phyloP scores from a whole-genome alignment of 1,140 invertebrate genomes.

The Episyrphus balteatus region DNA sequence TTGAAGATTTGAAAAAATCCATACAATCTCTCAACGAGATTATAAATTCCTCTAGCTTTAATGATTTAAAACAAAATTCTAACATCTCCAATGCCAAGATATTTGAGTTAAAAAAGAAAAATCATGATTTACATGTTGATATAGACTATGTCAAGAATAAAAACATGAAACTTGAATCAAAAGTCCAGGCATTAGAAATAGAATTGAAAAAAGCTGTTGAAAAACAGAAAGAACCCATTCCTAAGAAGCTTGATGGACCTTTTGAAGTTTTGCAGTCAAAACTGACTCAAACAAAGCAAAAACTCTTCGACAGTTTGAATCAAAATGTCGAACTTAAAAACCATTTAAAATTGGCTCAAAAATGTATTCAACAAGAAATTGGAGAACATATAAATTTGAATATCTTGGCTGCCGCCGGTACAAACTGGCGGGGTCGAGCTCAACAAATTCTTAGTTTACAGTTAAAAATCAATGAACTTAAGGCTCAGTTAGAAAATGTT shows the following conservation, averaged over 20 bases:
- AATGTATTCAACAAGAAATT: conserved; percentile 53
- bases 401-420: conserved; percentile 33
- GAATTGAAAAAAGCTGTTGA: conserved; percentile 28
- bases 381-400: conserved; percentile 45
- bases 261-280: conserved; percentile 48
- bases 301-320: conserved; percentile 55
- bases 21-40: conserved; percentile 41
- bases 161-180: conserved; percentile 28
- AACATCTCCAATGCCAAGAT: conserved; percentile 43
- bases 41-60: conserved; percentile 37
- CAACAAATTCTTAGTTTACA: conserved; percentile 56
- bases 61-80: conserved; percentile 41
- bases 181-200: conserved; percentile 37
- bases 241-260: conserved; percentile 5
- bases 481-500: conserved; percentile 42
- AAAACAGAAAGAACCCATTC: conserved; percentile 7
- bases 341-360: conserved; percentile 50
- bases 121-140: conserved; percentile 42
- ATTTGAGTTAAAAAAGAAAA: conserved; percentile 45
- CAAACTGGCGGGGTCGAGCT: conserved; percentile 57
- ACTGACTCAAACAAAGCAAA: conserved; percentile 45
- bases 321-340: conserved; percentile 49
- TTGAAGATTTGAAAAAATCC: conserved; percentile 39
- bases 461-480: conserved; percentile 50
- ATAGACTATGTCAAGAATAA: conserved; percentile 38